Conservation (phyloP, 2,888 invertebrate species). For the Orthosia gothica region DNA sequence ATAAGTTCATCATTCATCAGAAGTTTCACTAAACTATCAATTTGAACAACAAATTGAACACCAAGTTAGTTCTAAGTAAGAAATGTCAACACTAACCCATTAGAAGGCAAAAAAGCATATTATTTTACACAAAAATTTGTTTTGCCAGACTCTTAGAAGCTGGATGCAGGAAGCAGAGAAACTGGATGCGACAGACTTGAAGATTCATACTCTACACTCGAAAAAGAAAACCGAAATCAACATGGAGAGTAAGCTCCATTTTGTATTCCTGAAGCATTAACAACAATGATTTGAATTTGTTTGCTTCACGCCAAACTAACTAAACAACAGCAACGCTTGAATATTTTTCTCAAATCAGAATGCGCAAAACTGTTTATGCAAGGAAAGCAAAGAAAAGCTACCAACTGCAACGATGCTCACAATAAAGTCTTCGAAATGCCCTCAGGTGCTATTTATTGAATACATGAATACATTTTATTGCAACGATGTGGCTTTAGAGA, state of each 20-base stretch:
- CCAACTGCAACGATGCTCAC: conserved; percentile 13
- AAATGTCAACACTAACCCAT: background rate
- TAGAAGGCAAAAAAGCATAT: too few species aligned
- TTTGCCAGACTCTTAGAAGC: background rate
- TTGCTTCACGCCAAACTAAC: background rate
- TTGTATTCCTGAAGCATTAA: background rate
- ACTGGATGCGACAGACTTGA: background rate
- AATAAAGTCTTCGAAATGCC: conserved; percentile 16
- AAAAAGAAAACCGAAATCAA: conserved; percentile 18
- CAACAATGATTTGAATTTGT: conserved; percentile 1
- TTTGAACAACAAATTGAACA: background rate
- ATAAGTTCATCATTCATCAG: background rate
- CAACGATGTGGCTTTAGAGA: conserved; percentile 17
- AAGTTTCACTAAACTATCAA: background rate
- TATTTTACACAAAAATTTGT: background rate
- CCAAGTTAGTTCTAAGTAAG: background rate
- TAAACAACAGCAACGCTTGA: background rate
- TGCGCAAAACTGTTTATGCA: background rate
- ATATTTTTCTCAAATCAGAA: conserved; percentile 5
- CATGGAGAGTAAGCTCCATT: conserved; percentile 37
- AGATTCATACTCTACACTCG: background rate
- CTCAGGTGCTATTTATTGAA: conserved; percentile 19
- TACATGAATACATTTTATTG: conserved; percentile 49
- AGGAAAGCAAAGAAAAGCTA: background rate
- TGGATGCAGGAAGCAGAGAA: conserved; percentile 17